Evolutionary conservation across 2,888 invertebrate genomes (phyloP).

Genomic region (Protula sp.): DNA sequence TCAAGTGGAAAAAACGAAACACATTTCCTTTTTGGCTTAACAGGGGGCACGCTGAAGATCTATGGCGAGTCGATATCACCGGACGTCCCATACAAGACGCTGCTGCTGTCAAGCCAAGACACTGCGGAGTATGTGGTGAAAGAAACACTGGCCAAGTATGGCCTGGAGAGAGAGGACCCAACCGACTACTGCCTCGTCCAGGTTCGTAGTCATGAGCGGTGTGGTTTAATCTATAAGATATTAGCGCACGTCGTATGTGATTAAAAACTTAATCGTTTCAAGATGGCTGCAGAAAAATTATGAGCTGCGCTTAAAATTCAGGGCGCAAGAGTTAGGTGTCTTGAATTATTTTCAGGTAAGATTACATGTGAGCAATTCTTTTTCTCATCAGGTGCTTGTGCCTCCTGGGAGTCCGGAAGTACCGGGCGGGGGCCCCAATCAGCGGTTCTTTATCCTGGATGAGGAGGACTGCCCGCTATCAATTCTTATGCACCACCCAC

Average conservation of each 20-base stretch:
- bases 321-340: too few species aligned
- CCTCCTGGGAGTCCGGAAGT: constrained; percentile 37
- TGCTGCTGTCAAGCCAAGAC: constrained; percentile 87
- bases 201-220: too few species aligned
- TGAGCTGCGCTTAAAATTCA: too few species aligned
- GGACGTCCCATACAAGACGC: constrained; percentile 96
- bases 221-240: too few species aligned
- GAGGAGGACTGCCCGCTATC: constrained; percentile 96
- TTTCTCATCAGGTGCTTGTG: constrained; percentile 41
- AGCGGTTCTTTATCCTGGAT: constrained; percentile 68
- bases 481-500: constrained; percentile 58
- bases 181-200: constrained; percentile 90
- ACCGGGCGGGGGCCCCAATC: constrained; percentile 30
- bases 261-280: too few species aligned
- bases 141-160: constrained; percentile 97
- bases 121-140: constrained; percentile 85
- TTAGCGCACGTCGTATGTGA: too few species aligned
- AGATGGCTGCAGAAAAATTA: too few species aligned
- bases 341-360: too few species aligned
- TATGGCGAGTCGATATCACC: constrained; percentile 94
- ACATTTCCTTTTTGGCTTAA: too few species aligned
- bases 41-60: constrained; percentile 63
- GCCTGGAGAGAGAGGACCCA: constrained; percentile 82
- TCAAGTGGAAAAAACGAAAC: too few species aligned
- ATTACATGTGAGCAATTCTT: too few species aligned